These are phyloP conservation scores for Drosophila asahinai DNA, from an alignment of 1,140 invertebrate genomes.

Conservation along the genomic window DNA sequence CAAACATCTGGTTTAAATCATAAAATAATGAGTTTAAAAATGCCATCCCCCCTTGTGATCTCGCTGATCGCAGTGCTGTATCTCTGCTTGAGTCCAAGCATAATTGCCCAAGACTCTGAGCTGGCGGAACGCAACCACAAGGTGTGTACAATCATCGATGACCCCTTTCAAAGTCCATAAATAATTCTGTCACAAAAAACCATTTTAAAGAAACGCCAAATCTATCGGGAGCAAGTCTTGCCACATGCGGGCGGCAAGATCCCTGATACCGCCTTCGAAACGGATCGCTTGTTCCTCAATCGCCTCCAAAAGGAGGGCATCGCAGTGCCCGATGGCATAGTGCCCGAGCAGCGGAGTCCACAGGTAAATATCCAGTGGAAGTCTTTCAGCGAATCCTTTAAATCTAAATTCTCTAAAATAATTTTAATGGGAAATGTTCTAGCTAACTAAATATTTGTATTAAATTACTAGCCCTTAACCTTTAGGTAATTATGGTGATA, in stretches of 20 bases:
- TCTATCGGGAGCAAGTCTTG: conserved; percentile 88
- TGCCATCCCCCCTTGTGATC: conserved; percentile 48
- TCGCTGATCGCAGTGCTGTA: conserved; percentile 39
- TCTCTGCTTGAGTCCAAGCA: conserved; percentile 42
- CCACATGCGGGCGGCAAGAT: conserved; percentile 88
- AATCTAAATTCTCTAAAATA: too few relatives aligned
- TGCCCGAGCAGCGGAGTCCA: conserved; percentile 86
- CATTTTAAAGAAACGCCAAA: conserved; percentile 87
- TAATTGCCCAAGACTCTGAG: conserved; percentile 44
- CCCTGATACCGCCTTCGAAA: conserved; percentile 88
- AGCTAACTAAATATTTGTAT: too few relatives aligned
- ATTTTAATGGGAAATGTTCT: too few relatives aligned
- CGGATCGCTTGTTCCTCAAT: conserved; percentile 88
- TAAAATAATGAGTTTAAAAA: conserved; percentile 31
- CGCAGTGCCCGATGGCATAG: conserved; percentile 87
- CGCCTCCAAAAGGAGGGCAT: conserved; percentile 88
- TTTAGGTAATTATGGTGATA: too few relatives aligned
- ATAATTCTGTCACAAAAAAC: conserved; percentile 49
- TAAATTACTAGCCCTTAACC: too few relatives aligned
- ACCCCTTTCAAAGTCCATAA: conserved; percentile 29
- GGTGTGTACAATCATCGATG: conserved; percentile 53
- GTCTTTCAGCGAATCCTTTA: too few relatives aligned
- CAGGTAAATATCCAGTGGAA: conserved; percentile 56
- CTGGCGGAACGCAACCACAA: conserved; percentile 66
- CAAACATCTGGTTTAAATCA: conserved; percentile 5